Conservation (phyloP, 2,888 invertebrate genomes). For the Adelognathus sp. region DNA sequence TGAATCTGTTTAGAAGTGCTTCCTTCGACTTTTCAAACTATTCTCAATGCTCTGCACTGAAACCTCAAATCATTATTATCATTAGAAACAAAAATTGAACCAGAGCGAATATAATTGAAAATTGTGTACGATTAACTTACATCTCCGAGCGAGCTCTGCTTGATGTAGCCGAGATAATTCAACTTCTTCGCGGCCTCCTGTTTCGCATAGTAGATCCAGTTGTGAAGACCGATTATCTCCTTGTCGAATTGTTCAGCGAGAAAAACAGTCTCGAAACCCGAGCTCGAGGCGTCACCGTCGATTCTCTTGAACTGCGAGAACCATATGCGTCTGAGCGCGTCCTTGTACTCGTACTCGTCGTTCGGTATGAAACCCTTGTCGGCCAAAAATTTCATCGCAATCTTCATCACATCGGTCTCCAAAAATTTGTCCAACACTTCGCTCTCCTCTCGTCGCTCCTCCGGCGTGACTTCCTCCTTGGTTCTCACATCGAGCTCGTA, state of each 20-base stretch:
- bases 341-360: slow-evolving; percentile 84
- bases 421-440: slow-evolving; percentile 90
- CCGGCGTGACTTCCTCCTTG: slow-evolving; percentile 88
- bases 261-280: slow-evolving; percentile 96
- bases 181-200: slow-evolving; percentile 88
- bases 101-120: too few species aligned
- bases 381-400: slow-evolving; percentile 86
- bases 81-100: background rate
- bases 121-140: slow-evolving; percentile 82
- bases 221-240: slow-evolving; percentile 90
- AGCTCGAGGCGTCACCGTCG: slow-evolving; percentile 90
- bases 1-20: too few species aligned
- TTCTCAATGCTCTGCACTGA: too few species aligned
- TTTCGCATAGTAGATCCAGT: slow-evolving; percentile 93
- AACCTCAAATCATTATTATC: background rate
- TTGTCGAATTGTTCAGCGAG: slow-evolving; percentile 90
- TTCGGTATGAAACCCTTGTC: slow-evolving; percentile 82
- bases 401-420: slow-evolving; percentile 89
- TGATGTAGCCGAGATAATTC: slow-evolving; percentile 92
- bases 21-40: too few species aligned
- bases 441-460: slow-evolving; percentile 90
- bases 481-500: slow-evolving; percentile 89
- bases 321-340: slow-evolving; percentile 88
- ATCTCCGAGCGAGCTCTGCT: slow-evolving; percentile 86
- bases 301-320: slow-evolving; percentile 92